These are phyloP conservation scores for Megalonaias nervosa DNA, from an alignment of 1,140 invertebrate species.

Conservation along the genomic window DNA sequence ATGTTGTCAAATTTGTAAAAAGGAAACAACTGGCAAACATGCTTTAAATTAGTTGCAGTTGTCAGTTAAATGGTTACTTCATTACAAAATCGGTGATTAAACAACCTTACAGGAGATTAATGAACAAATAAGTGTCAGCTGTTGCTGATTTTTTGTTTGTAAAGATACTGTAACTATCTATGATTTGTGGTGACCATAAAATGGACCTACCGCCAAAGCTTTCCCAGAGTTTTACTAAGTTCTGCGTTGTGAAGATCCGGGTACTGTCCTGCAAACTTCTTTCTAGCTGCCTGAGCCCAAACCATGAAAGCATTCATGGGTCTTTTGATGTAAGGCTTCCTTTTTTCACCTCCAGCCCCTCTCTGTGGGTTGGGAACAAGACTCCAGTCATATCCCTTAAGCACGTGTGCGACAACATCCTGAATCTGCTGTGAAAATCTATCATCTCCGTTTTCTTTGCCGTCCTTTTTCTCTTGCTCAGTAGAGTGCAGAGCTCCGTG, in stretches of 20 bases:
- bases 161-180: too few relatives aligned
- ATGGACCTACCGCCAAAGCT: constrained; percentile 71
- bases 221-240: constrained; percentile 98
- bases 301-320: constrained; percentile 74
- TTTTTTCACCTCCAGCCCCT: constrained; percentile 60
- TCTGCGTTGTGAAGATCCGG: constrained; percentile 99
- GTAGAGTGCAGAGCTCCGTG: constrained; percentile 33
- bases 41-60: too few relatives aligned
- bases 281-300: constrained; percentile 85
- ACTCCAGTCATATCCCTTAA: constrained; percentile 87
- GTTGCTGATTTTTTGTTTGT: too few relatives aligned
- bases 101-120: too few relatives aligned
- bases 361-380: constrained; percentile 81
- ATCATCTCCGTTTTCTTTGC: constrained; percentile 34
- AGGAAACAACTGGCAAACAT: too few relatives aligned
- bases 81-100: too few relatives aligned
- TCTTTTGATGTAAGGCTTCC: constrained; percentile 70
- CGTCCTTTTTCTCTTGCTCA: constrained; percentile 23
- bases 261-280: constrained; percentile 98
- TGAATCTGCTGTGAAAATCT: constrained; percentile 64
- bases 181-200: too few relatives aligned
- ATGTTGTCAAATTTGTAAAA: too few relatives aligned
- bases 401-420: constrained; percentile 71
- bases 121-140: too few relatives aligned
- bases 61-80: too few relatives aligned